Conservation (phyloP, 2,888 invertebrate species). For the Cephus nigrinus region DNA sequence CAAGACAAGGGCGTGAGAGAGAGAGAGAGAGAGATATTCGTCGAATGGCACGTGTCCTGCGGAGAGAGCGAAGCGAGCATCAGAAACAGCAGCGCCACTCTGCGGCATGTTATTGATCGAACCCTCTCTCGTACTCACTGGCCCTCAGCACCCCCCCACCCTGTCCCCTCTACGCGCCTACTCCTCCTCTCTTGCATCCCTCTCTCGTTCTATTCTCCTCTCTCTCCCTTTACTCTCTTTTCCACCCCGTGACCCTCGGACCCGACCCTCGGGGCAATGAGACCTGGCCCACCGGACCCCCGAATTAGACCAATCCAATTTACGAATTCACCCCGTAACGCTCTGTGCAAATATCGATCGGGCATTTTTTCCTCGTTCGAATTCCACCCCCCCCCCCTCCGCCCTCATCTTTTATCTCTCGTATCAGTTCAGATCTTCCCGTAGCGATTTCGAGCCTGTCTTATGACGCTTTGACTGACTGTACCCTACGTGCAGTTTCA, state of each 20-base stretch:
- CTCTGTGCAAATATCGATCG: conserved; percentile 13
- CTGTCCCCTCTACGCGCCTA: conserved; percentile 17
- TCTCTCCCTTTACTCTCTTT: conserved; percentile 25
- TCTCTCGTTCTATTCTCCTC: conserved; percentile 28
- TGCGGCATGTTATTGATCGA: conserved; percentile 65
- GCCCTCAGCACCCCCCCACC: conserved; percentile 26
- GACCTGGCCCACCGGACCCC: conserved; percentile 29
- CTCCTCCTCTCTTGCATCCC: conserved; percentile 24
- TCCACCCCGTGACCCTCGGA: conserved; percentile 41
- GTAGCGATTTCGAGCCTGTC: too few species aligned
- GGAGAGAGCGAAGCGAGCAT: conserved; percentile 14
- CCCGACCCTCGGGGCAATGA: conserved; percentile 47
- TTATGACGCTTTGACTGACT: too few species aligned
- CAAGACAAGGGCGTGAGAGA: too few species aligned
- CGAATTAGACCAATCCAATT: conserved; percentile 52
- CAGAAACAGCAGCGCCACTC: conserved; percentile 55
- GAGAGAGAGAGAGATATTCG: too few species aligned
- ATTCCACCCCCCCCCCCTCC: not conserved
- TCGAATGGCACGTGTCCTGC: too few species aligned
- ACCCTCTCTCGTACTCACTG: conserved; percentile 36
- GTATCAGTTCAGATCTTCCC: too few species aligned
- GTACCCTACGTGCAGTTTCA: too few species aligned
- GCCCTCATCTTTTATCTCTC: too few species aligned
- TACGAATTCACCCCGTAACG: conserved; percentile 51
- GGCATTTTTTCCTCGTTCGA: not conserved